A percentile compares a stretch with the other conserved stretches of the same genome.
phyloP scores from a whole-genome alignment of 2,797 vertebrate species.

The Etheostoma nigrum region DNA sequence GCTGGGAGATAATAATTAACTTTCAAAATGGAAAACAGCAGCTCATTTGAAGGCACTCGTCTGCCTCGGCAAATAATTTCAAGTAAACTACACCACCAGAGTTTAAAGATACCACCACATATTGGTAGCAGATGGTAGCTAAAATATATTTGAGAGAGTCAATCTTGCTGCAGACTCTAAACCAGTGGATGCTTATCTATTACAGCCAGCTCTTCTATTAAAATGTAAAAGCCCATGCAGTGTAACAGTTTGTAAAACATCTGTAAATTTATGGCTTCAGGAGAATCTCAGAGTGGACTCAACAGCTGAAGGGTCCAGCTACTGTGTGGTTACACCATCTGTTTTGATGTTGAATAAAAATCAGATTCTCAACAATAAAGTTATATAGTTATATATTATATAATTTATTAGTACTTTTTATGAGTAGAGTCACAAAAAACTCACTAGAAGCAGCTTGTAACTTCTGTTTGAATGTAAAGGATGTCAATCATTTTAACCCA shows the following conservation, averaged over 20 bases:
- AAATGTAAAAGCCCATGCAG: slow-evolving; percentile 43
- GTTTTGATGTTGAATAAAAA: slow-evolving; percentile 55
- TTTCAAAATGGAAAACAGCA: slow-evolving; percentile 1
- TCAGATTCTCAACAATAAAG: slow-evolving; percentile 43
- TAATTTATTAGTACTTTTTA: slow-evolving; percentile 58
- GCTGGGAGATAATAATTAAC: neutral
- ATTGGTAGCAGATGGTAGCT: slow-evolving; percentile 58
- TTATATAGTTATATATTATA: slow-evolving; percentile 12
- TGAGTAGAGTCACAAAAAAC: slow-evolving; percentile 46
- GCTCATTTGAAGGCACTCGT: slow-evolving; percentile 6
- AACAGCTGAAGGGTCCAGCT: slow-evolving; percentile 51
- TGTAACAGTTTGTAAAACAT: slow-evolving; percentile 75
- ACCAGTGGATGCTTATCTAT: slow-evolving; percentile 57
- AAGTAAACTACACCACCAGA: slow-evolving; percentile 23
- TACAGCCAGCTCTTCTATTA: slow-evolving; percentile 42
- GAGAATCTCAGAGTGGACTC: slow-evolving; percentile 52
- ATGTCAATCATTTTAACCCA: slow-evolving; percentile 24
- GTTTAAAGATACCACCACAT: slow-evolving; percentile 25
- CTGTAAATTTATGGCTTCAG: slow-evolving; percentile 68
- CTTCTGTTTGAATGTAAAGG: slow-evolving; percentile 41
- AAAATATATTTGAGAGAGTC: slow-evolving; percentile 25
- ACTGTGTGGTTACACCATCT: slow-evolving; percentile 54
- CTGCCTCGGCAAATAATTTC: slow-evolving; percentile 11
- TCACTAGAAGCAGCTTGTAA: slow-evolving; percentile 31
- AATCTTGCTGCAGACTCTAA: slow-evolving; percentile 24